Evolutionary conservation across 2,113 vertebrate genomes (phyloP), one percentile per base, ranked within the genome.

Genomic region (Erythrocebus patas): DNA sequence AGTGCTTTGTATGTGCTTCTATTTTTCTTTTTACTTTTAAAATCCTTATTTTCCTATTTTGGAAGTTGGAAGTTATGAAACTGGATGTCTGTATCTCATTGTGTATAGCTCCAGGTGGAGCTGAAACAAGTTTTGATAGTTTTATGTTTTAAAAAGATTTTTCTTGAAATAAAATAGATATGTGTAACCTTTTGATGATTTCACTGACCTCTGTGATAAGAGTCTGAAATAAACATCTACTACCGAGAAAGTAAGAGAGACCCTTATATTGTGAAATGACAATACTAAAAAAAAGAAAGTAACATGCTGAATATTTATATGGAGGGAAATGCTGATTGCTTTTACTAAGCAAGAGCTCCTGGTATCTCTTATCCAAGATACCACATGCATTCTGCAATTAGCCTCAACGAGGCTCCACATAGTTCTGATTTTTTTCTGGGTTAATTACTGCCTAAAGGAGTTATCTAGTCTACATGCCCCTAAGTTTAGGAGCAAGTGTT

Each of bases 361-460:
- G 70, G 35, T 52, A 76, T 55, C 14, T 75, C 66, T 94, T 43
- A 45, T 64, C 48, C 43, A 93, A 80, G 10, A 85, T 76, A 68
- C 84, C 66, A 76, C 73, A 95, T 23, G 84, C 27, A 93, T 73
- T 85, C 94, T 86, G 45, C 80, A 95, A 81, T 97, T 95, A 93
- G 76, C 83, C 68, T 95, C 88, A 91, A 16, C 57, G 81, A 97
- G 84, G 35, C 35, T 45, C 59, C 43, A 64, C 27, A 52, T 84
- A 97, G 92, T 89, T 95, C 55, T 96, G 55, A 73, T 82, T 79
- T 81, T 94, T 98, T 98, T 98, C 97, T 98, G 94, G 97, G 96
- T 96, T 97, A 98, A 97, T 98, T 97, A 92, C 88, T 97, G 98
- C 96, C 95, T 95, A 79, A 95, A 97, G 96, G 91, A 98, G 72